These are phyloP conservation scores for Isurus oxyrinchus DNA, from an alignment of 2,113 vertebrate species.

Conservation along the genomic window DNA sequence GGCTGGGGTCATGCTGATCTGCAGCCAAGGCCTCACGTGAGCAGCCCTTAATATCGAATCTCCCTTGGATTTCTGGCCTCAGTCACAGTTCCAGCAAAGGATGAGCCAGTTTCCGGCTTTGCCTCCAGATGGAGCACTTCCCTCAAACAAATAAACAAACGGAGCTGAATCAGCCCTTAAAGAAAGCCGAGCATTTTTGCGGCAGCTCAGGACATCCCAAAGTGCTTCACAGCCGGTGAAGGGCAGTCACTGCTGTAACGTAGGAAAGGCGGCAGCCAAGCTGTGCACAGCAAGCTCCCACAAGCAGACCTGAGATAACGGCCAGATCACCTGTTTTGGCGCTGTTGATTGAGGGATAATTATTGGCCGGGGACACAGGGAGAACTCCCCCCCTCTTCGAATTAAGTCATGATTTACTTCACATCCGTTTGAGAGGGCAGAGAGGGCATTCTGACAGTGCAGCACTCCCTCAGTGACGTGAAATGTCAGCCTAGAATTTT, in stretches of 20 bases:
- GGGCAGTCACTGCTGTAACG: neutral
- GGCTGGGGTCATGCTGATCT: neutral
- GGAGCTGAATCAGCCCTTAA: neutral
- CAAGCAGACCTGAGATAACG: neutral
- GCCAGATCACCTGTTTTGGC: too few relatives aligned
- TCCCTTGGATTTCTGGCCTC: neutral
- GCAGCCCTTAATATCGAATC: neutral
- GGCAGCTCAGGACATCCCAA: too few relatives aligned
- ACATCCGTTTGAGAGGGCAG: neutral
- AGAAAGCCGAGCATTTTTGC: neutral
- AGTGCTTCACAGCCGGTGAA: neutral
- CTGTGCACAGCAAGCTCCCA: neutral
- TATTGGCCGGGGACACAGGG: too few relatives aligned
- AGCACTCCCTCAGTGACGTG: neutral
- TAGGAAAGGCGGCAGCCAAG: neutral
- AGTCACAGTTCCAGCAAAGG: fast-evolving
- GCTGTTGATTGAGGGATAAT: too few relatives aligned
- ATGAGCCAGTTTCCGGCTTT: neutral
- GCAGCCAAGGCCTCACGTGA: neutral
- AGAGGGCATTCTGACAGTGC: neutral
- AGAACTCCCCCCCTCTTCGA: too few relatives aligned
- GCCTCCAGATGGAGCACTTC: neutral
- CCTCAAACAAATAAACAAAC: neutral
- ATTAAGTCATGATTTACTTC: neutral
- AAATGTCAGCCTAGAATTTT: neutral